Conservation (phyloP, 2,797 vertebrate genomes). For the Cirrhinus molitorella region DNA sequence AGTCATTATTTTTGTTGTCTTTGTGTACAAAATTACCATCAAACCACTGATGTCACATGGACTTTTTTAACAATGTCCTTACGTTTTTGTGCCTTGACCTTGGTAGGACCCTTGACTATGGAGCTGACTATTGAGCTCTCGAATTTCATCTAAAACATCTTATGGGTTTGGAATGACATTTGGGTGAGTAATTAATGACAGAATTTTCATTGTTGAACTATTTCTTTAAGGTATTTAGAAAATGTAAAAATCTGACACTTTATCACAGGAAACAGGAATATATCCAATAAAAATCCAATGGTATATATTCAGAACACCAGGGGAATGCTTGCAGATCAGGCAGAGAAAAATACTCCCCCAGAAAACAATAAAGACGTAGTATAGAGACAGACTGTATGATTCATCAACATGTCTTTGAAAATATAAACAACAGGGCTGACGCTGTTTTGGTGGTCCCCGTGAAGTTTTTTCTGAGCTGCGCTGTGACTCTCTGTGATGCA, state of each 20-base stretch:
- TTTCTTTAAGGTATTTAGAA: background rate
- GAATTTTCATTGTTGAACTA: too few species aligned
- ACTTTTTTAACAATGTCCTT: too few species aligned
- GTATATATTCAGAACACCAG: background rate
- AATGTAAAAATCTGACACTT: background rate
- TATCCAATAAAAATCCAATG: background rate
- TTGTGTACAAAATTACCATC: too few species aligned
- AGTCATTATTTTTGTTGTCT: too few species aligned
- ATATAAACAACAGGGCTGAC: constrained; percentile 7
- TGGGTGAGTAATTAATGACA: too few species aligned
- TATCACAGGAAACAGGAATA: background rate
- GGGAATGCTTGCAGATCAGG: background rate
- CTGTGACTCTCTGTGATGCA: constrained; percentile 22
- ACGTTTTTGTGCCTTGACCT: too few species aligned
- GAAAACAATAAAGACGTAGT: constrained; percentile 10
- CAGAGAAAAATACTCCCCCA: background rate
- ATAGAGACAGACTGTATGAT: constrained; percentile 13
- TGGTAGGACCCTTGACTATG: too few species aligned
- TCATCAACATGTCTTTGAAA: constrained; percentile 31
- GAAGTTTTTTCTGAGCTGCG: constrained; percentile 7
- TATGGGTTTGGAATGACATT: too few species aligned
- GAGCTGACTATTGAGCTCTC: too few species aligned
- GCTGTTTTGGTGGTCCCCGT: background rate
- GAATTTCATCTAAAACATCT: too few species aligned
- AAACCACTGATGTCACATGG: too few species aligned